Percentiles rank a stretch among this genome's conserved stretches.
Evolutionary conservation across 1,140 invertebrate genomes (phyloP).

Genomic region (Riptortus pedestris): DNA sequence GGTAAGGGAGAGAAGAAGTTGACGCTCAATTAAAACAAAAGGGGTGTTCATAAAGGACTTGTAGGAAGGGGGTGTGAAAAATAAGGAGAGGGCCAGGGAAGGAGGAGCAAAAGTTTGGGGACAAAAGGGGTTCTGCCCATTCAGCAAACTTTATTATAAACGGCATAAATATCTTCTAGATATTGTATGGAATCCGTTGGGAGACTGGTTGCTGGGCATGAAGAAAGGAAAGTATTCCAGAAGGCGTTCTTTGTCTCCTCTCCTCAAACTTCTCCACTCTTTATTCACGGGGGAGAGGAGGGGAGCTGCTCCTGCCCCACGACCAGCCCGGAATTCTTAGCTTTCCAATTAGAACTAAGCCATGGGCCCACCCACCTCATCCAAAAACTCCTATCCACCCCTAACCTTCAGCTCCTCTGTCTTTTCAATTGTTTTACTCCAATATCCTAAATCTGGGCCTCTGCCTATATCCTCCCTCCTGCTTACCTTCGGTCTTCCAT

Average conservation of each 20-base stretch:
- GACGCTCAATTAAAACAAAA: conserved; percentile 18
- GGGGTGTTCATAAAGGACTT: conserved; percentile 10
- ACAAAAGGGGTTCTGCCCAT: conserved; percentile 8
- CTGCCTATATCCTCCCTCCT: too few relatives aligned
- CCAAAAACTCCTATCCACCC: too few relatives aligned
- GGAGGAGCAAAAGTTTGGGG: neutral
- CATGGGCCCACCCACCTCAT: too few relatives aligned
- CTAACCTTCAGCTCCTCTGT: too few relatives aligned
- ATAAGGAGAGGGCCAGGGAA: conserved; percentile 8
- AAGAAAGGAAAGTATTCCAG: conserved; percentile 17
- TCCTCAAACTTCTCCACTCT: conserved; percentile 12
- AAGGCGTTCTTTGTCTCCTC: conserved; percentile 10
- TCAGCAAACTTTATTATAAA: conserved; percentile 17
- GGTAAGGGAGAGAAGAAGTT: neutral
- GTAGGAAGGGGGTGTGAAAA: conserved; percentile 13
- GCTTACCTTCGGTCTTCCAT: too few relatives aligned
- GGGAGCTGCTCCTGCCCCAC: neutral
- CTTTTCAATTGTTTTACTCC: too few relatives aligned
- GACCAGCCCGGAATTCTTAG: conserved; percentile 4
- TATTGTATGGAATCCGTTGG: conserved; percentile 17
- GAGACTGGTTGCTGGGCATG: neutral
- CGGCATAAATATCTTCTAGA: conserved; percentile 17
- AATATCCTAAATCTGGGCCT: too few relatives aligned
- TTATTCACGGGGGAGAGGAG: neutral
- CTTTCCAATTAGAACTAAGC: conserved; percentile 16